Percentiles rank a stretch among this genome's conserved stretches.
Evolutionary conservation across 2,888 invertebrate genomes (phyloP).

Genomic region (Eupithecia tripunctaria): DNA sequence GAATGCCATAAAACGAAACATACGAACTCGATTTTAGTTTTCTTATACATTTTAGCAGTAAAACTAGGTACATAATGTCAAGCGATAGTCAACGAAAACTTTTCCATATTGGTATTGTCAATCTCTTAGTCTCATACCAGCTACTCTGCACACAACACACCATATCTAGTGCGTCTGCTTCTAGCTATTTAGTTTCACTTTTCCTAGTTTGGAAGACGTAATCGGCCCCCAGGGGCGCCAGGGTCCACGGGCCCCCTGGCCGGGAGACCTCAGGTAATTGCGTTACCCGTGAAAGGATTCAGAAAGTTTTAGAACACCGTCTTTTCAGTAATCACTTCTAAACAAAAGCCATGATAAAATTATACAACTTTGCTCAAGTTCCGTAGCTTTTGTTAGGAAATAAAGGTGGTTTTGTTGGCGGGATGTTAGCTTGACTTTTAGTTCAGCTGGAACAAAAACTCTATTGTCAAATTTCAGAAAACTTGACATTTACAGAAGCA

Average conservation of each 20-base stretch:
- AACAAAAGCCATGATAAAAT: constrained; percentile 37
- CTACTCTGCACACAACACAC: background rate
- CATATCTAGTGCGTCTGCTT: background rate
- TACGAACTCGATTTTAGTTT: too few species aligned
- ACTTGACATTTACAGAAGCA: background rate
- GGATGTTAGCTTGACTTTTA: background rate
- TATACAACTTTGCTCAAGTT: constrained; percentile 29
- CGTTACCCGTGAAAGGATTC: constrained; percentile 34
- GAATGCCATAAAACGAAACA: too few species aligned
- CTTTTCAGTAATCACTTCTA: constrained; percentile 35
- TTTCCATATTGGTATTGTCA: background rate
- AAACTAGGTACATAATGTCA: background rate
- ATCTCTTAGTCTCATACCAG: background rate
- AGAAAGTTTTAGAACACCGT: constrained; percentile 29
- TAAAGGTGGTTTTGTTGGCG: constrained; percentile 11
- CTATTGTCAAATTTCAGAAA: background rate
- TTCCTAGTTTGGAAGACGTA: constrained; percentile 22
- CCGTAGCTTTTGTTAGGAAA: constrained; percentile 17
- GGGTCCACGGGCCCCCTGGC: constrained; percentile 4
- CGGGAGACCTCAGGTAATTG: constrained; percentile 27
- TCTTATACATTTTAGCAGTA: background rate
- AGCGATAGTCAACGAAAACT: background rate
- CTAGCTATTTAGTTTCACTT: constrained; percentile 7
- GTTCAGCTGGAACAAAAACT: background rate
- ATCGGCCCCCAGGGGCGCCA: constrained; percentile 7